A percentile compares a stretch with the other conserved stretches of the same genome.
These are phyloP conservation scores for Pocillopora verrucosa DNA, from an alignment of 64 coral and sea anemone genomes.

Conservation along the genomic window DNA sequence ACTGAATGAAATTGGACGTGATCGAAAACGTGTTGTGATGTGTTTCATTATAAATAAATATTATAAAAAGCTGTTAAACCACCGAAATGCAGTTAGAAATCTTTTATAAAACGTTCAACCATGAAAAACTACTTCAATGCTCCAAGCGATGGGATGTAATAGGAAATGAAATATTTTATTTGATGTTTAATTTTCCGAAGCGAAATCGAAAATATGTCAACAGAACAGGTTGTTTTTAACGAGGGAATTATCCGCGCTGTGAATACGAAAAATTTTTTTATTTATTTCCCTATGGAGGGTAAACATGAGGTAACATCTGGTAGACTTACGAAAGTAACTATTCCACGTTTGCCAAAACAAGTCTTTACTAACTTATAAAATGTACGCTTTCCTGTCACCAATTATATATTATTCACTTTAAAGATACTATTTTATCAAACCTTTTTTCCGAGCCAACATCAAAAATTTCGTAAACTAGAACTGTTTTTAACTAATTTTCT, in stretches of 20 bases:
- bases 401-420: too few relatives aligned
- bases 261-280: neutral
- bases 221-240: neutral
- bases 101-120: neutral
- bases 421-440: too few relatives aligned
- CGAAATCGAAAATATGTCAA: neutral
- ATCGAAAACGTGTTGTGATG: neutral
- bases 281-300: neutral
- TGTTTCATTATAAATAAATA: neutral
- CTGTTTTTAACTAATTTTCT: too few relatives aligned
- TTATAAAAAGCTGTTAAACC: too few relatives aligned
- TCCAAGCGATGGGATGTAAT: neutral
- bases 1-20: neutral
- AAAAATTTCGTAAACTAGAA: too few relatives aligned
- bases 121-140: neutral
- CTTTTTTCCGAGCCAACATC: too few relatives aligned
- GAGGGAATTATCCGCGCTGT: neutral
- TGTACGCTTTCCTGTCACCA: too few relatives aligned
- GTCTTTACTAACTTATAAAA: too few relatives aligned
- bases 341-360: too few relatives aligned
- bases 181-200: neutral
- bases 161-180: neutral
- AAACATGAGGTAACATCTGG: neutral
- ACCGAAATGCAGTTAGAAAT: too few relatives aligned
- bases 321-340: neutral